These are phyloP conservation scores for Caenorhabditis panamensis DNA, from an alignment of 2,888 invertebrate genomes.

Conservation along the genomic window DNA sequence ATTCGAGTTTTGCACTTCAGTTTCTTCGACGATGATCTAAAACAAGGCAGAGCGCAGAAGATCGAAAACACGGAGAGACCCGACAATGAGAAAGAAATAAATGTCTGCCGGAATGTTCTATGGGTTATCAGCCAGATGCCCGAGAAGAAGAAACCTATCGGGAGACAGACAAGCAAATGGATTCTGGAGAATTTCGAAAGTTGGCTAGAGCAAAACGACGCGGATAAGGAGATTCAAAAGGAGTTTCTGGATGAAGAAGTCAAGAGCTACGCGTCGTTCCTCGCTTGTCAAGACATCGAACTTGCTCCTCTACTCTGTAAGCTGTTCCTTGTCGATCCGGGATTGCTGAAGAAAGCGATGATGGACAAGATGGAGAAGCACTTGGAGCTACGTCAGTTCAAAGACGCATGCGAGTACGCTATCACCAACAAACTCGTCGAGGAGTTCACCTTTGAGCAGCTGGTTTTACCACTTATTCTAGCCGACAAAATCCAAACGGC, in stretches of 20 bases:
- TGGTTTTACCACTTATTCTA: slow-evolving; percentile 34
- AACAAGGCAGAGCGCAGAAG: neutral
- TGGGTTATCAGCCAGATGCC: slow-evolving; percentile 17
- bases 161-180: neutral
- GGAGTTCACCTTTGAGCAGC: slow-evolving; percentile 18
- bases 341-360: neutral
- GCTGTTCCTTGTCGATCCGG: slow-evolving; percentile 7
- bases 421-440: slow-evolving; percentile 14
- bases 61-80: neutral
- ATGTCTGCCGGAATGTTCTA: slow-evolving; percentile 15
- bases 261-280: neutral
- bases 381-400: slow-evolving; percentile 8
- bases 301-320: neutral
- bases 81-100: neutral
- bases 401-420: slow-evolving; percentile 31
- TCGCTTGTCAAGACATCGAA: neutral
- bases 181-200: slow-evolving; percentile 2
- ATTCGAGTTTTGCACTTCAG: neutral
- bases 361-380: neutral
- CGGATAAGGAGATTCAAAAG: neutral
- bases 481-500: slow-evolving; percentile 16
- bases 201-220: slow-evolving; percentile 4
- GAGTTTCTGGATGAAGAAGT: neutral
- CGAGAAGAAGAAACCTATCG: slow-evolving; percentile 16
- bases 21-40: slow-evolving; percentile 31